Evolutionary conservation across 2,797 vertebrate genomes (phyloP).

Genomic region (Thamnophis elegans): DNA sequence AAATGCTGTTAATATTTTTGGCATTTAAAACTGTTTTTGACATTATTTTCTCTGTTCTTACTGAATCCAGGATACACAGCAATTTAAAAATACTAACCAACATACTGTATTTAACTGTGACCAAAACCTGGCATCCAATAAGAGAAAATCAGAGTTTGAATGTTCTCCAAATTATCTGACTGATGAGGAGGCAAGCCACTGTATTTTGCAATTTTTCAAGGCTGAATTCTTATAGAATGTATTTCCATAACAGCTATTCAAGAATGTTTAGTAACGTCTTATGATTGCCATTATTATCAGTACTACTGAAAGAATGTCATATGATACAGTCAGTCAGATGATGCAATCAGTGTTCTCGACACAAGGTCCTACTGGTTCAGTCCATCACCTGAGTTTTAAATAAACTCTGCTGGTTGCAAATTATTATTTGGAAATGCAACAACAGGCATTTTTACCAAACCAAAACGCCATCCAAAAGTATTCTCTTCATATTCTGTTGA

Average conservation of each 20-base stretch:
- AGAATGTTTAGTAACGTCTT: background rate
- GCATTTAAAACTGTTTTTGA: background rate
- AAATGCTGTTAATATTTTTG: background rate
- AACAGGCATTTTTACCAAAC: background rate
- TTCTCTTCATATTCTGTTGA: background rate
- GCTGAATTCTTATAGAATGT: background rate
- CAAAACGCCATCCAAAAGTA: background rate
- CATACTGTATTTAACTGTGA: background rate
- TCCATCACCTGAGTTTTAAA: background rate
- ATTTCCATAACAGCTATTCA: background rate
- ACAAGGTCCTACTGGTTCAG: background rate
- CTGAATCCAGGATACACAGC: too few relatives aligned
- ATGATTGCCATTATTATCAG: background rate
- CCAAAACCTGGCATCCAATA: background rate
- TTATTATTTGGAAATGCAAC: background rate
- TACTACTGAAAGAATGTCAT: background rate
- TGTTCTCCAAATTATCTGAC: background rate
- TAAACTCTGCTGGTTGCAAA: background rate
- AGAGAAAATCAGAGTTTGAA: background rate
- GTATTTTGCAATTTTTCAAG: background rate
- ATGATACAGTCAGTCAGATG: background rate
- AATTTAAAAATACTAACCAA: background rate
- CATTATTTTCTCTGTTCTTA: background rate
- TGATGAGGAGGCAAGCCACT: background rate
- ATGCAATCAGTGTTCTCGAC: background rate